Conservation (phyloP, 2,888 invertebrate genomes). For the Opisthograptis luteolata region DNA sequence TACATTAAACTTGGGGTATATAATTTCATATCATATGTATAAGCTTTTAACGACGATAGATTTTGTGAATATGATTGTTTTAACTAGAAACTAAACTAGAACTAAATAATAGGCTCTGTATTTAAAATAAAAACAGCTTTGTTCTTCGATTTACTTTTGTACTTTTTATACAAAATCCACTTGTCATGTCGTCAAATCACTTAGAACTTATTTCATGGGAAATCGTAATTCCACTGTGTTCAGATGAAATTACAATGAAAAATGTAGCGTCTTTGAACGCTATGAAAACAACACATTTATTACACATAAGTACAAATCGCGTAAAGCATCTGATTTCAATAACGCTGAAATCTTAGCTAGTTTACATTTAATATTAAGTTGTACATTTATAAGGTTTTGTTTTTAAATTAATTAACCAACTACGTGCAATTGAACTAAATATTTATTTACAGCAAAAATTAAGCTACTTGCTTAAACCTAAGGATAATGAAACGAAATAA, state of each 20-base stretch:
- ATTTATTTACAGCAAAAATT: neutral
- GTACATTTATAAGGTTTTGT: conserved; percentile 11
- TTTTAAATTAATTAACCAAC: conserved; percentile 25
- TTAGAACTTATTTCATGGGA: too few species aligned
- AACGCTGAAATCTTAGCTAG: neutral
- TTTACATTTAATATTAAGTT: conserved; percentile 1
- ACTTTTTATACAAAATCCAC: too few species aligned
- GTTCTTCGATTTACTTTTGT: too few species aligned
- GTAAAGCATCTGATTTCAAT: neutral
- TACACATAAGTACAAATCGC: neutral
- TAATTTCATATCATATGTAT: conserved; percentile 1
- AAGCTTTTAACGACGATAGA: neutral
- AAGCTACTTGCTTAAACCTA: conserved; percentile 1
- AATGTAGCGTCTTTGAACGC: too few species aligned
- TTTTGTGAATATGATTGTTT: neutral
- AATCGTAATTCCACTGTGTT: too few species aligned
- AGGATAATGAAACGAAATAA: conserved; percentile 63
- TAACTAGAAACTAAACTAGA: too few species aligned
- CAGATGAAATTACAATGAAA: too few species aligned
- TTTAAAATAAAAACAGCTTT: too few species aligned
- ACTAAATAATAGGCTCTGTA: too few species aligned
- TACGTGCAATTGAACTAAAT: conserved; percentile 4
- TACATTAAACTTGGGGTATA: conserved; percentile 27
- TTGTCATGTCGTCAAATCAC: too few species aligned
- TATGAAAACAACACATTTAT: too few species aligned